Evolutionary conservation across 2,888 invertebrate genomes (phyloP), one percentile per base, ranked within the genome.

Genomic region (Monochamus alternatus): DNA sequence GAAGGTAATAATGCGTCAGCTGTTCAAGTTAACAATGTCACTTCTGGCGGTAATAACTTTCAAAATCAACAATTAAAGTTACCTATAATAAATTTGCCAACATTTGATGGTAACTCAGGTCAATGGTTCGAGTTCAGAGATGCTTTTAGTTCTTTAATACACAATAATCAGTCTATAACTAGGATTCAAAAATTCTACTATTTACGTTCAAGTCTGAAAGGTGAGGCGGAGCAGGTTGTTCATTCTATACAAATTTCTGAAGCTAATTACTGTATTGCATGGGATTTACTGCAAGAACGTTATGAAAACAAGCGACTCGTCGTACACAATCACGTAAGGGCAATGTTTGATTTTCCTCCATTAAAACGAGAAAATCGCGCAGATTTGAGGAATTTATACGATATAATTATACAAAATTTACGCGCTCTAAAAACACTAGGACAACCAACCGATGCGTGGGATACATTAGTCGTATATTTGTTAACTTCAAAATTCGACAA

Each of bases 41-140:
- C 47, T 12, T 47, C 47, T 47, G 47, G 9, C 12, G 47, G 12
- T 47, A 47, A 47, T 47, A 9, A 47, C 3, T 3, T 47, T 47
- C 12, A 9, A 47, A 47, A 12, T 47, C 9, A 47, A 7, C 38
- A 38, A 38, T 38, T 38, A 31, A 60, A 60, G 10, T 32, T 60
- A 32, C 31, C 59, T 3, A 22, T 31, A 59, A 59, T 59, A 59
- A 31, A 59, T 9, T 59, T 59, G 22, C 59, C 22, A 2, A 59
- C 22, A 30, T 59, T 59, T 59, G 30, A 59, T 22, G 59, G 31
- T 31, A 31, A 31, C 30, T 59, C 22, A 3, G 9, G 30, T 30
- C 5, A 59, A 31, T 59, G 31, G 59, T 31, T 59, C 22, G 22
- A 59, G 30, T 59, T 59, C 5, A 59, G 59, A 31, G 59, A 59